These are phyloP conservation scores for Medauroidea extradentata DNA, from an alignment of 1,140 invertebrate species.

Conservation along the genomic window DNA sequence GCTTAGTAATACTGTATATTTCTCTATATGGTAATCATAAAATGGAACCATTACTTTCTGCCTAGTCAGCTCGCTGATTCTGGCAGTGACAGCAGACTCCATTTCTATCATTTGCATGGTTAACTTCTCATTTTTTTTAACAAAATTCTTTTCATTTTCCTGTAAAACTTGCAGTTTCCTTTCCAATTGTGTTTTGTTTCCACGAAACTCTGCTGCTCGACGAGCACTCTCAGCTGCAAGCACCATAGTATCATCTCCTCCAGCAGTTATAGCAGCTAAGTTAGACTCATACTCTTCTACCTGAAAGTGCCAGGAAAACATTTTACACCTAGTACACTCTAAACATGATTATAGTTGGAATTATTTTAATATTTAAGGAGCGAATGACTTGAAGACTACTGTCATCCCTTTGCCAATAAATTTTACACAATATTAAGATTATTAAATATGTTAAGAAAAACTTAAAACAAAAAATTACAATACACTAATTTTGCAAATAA, in stretches of 20 bases:
- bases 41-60: constrained; percentile 18
- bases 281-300: constrained; percentile 32
- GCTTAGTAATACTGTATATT: too few species aligned
- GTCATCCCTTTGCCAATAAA: too few species aligned
- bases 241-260: not conserved
- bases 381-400: too few species aligned
- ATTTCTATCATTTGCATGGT: constrained; percentile 34
- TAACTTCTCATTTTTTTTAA: constrained; percentile 32
- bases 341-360: too few species aligned
- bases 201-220: constrained; percentile 24
- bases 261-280: constrained; percentile 24
- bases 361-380: too few species aligned
- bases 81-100: constrained; percentile 31
- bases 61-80: constrained; percentile 34
- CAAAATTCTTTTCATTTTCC: constrained; percentile 34
- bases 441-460: too few species aligned
- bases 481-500: too few species aligned
- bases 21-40: not conserved
- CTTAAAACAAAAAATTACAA: too few species aligned
- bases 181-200: constrained; percentile 26
- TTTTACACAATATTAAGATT: too few species aligned
- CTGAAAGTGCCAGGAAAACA: too few species aligned
- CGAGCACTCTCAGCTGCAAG: constrained; percentile 26
- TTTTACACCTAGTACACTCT: too few species aligned
- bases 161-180: constrained; percentile 36